These are phyloP conservation scores for Zaprionus inermis DNA, from an alignment of 1,140 invertebrate genomes.

Conservation along the genomic window DNA sequence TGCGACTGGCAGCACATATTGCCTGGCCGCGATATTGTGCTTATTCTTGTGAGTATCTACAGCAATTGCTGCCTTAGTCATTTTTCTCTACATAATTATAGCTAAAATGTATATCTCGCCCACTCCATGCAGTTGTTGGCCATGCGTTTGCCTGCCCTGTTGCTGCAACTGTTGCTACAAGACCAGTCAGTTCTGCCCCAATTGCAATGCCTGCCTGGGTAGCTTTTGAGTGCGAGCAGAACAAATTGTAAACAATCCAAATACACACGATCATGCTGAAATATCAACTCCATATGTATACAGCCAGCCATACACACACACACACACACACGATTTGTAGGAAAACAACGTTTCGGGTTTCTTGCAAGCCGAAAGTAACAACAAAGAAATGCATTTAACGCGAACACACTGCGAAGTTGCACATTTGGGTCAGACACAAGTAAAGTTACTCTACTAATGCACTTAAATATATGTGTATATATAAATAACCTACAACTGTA, in stretches of 20 bases:
- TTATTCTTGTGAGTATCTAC: slow-evolving; percentile 49
- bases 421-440: background rate
- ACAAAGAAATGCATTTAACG: background rate
- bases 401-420: background rate
- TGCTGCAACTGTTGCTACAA: slow-evolving; percentile 87
- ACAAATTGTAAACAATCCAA: slow-evolving; percentile 1
- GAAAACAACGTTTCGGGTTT: slow-evolving; percentile 8
- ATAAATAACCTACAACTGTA: background rate
- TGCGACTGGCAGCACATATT: slow-evolving; percentile 55
- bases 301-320: background rate
- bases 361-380: background rate
- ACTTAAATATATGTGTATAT: background rate
- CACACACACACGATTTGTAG: slow-evolving; percentile 5
- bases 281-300: background rate
- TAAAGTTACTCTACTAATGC: background rate
- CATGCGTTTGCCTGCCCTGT: slow-evolving; percentile 87
- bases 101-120: background rate
- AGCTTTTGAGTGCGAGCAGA: slow-evolving; percentile 27
- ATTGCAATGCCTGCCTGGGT: slow-evolving; percentile 87
- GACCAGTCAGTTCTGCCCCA: slow-evolving; percentile 88
- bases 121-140: slow-evolving; percentile 80
- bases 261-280: background rate
- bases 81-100: background rate
- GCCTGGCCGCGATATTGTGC: slow-evolving; percentile 45
- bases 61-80: background rate